These are phyloP conservation scores for Villa cingulata DNA, from an alignment of 2,888 invertebrate species.

Conservation along the genomic window DNA sequence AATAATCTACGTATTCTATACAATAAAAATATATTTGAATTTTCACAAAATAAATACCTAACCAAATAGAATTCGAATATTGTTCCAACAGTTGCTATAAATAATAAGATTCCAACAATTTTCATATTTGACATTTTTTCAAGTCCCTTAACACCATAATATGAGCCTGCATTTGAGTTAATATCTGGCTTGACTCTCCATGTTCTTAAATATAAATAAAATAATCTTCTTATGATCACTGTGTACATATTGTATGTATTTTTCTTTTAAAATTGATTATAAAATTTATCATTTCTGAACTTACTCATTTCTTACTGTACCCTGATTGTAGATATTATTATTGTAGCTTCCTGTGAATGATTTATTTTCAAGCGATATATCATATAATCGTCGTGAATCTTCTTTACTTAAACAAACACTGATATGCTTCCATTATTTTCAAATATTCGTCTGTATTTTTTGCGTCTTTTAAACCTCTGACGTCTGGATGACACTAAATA, in stretches of 20 bases:
- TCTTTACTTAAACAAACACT: slow-evolving; percentile 59
- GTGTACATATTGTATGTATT: too few relatives aligned
- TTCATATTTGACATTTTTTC: slow-evolving; percentile 46
- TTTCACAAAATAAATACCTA: slow-evolving; percentile 35
- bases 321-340: too few relatives aligned
- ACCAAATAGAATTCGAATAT: slow-evolving; percentile 46
- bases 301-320: too few relatives aligned
- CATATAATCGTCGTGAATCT: slow-evolving; percentile 49
- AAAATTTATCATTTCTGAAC: too few relatives aligned
- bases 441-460: slow-evolving; percentile 56
- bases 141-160: slow-evolving; percentile 49
- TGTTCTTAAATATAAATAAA: slow-evolving; percentile 11
- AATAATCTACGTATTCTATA: neutral
- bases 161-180: slow-evolving; percentile 34
- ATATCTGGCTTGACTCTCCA: slow-evolving; percentile 26
- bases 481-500: slow-evolving; percentile 66
- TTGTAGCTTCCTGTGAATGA: too few relatives aligned
- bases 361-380: slow-evolving; percentile 28
- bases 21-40: neutral
- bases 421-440: slow-evolving; percentile 65
- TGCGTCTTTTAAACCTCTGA: slow-evolving; percentile 24
- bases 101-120: slow-evolving; percentile 44
- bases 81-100: slow-evolving; percentile 45
- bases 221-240: too few relatives aligned
- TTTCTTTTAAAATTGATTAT: too few relatives aligned